Evolutionary conservation across 2,113 vertebrate genomes (phyloP).

Genomic region (Thunnus maccoyii): DNA sequence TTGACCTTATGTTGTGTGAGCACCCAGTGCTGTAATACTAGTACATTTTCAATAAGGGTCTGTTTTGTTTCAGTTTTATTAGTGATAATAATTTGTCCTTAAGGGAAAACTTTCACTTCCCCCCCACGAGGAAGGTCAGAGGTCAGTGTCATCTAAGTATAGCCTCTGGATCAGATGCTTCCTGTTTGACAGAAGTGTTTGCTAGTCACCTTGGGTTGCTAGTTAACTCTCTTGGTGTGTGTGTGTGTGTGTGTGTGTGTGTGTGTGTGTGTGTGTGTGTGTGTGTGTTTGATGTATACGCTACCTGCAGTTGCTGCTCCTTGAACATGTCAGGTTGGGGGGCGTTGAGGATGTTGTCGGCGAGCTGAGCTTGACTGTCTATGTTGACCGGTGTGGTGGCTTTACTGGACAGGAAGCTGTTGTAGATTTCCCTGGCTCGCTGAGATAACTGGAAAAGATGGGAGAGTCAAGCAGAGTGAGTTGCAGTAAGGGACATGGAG

Average conservation of each 20-base stretch:
- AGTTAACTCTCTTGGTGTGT: background rate
- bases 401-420: constrained; percentile 95
- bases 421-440: constrained; percentile 97
- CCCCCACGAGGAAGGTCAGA: background rate
- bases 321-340: constrained; percentile 97
- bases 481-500: background rate
- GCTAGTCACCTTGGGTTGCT: background rate
- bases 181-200: background rate
- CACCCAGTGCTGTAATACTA: background rate
- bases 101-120: background rate
- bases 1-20: constrained; percentile 29
- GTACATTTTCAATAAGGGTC: constrained; percentile 14
- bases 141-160: constrained; percentile 5
- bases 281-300: background rate
- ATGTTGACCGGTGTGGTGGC: constrained; percentile 98
- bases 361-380: constrained; percentile 96
- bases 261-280: background rate
- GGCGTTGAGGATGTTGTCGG: constrained; percentile 94
- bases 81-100: constrained; percentile 16
- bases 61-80: constrained; percentile 43
- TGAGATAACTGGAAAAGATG: constrained; percentile 87
- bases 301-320: constrained; percentile 97
- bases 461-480: background rate
- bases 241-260: background rate
- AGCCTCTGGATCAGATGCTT: background rate